phyloP scores from a whole-genome alignment of 2,113 vertebrate genomes.

The Dasyornis broadbenti region DNA sequence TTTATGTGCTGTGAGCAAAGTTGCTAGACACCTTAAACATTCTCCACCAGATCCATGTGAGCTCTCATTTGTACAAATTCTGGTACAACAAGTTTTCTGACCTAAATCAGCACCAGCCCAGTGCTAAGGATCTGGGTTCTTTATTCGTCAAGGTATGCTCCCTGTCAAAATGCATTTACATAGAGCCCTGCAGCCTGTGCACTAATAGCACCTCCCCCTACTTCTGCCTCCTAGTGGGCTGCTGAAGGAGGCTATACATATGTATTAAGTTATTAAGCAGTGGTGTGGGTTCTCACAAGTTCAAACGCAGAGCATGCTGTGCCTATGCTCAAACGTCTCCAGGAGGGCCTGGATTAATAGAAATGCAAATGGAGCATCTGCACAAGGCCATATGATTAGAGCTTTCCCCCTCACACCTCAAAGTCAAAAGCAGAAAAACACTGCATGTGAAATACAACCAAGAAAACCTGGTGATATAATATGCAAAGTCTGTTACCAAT shows the following conservation, averaged over 20 bases:
- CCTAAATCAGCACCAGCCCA: constrained; percentile 20
- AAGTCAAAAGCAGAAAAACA: constrained; percentile 80
- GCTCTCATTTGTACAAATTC: constrained; percentile 31
- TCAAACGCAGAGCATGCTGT: constrained; percentile 82
- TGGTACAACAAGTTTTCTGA: constrained; percentile 33
- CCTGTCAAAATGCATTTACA: constrained; percentile 60
- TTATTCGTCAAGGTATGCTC: constrained; percentile 55
- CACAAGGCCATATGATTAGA: constrained; percentile 81
- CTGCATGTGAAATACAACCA: constrained; percentile 77
- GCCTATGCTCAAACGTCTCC: constrained; percentile 77
- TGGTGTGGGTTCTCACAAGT: constrained; percentile 82
- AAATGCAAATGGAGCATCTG: constrained; percentile 84
- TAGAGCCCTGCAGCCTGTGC: constrained; percentile 61
- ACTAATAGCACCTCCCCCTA: constrained; percentile 66
- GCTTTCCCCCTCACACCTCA: constrained; percentile 78
- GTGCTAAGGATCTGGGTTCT: neutral
- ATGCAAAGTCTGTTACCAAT: constrained; percentile 77
- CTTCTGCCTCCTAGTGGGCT: constrained; percentile 82
- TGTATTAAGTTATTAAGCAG: constrained; percentile 83
- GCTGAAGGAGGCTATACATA: constrained; percentile 79
- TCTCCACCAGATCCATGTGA: neutral
- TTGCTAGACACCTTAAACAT: neutral
- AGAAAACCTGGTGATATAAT: constrained; percentile 75
- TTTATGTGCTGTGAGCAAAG: neutral
- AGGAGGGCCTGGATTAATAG: constrained; percentile 84